A percentile compares a stretch with the other conserved stretches of the same genome.
These are phyloP conservation scores for Xiphophorus couchianus DNA, from an alignment of 2,113 vertebrate species.

Conservation along the genomic window DNA sequence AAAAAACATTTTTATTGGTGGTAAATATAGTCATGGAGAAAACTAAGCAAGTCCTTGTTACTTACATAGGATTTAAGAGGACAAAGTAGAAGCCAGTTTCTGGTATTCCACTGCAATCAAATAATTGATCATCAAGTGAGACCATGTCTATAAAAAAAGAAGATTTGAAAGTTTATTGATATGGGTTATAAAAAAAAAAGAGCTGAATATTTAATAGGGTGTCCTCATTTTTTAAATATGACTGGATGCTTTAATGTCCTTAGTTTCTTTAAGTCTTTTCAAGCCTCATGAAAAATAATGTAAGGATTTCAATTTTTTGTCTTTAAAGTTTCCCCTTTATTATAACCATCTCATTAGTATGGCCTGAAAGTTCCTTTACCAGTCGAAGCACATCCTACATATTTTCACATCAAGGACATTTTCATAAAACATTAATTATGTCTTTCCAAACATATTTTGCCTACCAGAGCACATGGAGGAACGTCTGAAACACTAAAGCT, in stretches of 20 bases:
- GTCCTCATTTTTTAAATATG: too few relatives aligned
- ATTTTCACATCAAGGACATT: slow-evolving; percentile 2
- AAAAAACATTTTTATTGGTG: neutral
- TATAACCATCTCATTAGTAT: neutral
- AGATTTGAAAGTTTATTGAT: too few relatives aligned
- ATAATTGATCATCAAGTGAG: neutral
- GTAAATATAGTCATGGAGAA: neutral
- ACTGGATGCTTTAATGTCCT: too few relatives aligned
- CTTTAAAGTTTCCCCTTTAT: neutral
- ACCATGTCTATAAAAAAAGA: too few relatives aligned
- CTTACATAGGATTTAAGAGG: neutral
- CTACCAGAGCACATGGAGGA: neutral
- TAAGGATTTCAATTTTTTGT: neutral
- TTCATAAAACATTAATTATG: slow-evolving; percentile 8
- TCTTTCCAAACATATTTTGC: neutral
- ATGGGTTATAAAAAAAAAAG: too few relatives aligned
- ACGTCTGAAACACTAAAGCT: neutral
- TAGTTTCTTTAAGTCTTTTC: too few relatives aligned
- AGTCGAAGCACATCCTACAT: neutral
- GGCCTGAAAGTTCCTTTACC: neutral
- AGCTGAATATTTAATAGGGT: too few relatives aligned
- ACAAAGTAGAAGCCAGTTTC: neutral
- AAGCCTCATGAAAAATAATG: too few relatives aligned
- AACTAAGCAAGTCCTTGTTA: neutral
- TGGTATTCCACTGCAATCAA: neutral